A percentile compares a stretch with the other conserved stretches of the same genome.
Evolutionary conservation across 1,140 invertebrate species (phyloP).

Genomic region (Globodera rostochiensis): DNA sequence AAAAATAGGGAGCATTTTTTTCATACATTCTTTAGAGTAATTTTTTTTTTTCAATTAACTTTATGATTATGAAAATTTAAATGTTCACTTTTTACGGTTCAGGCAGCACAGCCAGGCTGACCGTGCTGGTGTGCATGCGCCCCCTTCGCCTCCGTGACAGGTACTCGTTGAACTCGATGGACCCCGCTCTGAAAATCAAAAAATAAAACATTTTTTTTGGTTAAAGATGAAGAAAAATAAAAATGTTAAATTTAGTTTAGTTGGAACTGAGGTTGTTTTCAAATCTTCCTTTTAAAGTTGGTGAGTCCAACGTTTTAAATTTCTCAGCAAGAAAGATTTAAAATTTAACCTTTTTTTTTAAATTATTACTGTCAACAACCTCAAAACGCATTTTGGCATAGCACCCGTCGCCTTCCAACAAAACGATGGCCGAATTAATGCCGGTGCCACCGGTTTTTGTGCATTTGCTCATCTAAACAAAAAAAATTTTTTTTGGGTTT

Average conservation of each 20-base stretch:
- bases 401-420: constrained; percentile 44
- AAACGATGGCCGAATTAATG: constrained; percentile 56
- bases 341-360: neutral
- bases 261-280: no score
- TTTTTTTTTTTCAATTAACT: no score
- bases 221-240: neutral
- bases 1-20: no score
- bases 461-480: neutral
- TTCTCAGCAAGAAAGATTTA: neutral
- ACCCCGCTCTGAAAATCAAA: constrained; percentile 75
- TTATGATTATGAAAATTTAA: no score
- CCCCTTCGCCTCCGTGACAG: constrained; percentile 80
- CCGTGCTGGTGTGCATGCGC: constrained; percentile 91
- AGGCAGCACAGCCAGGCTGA: constrained; percentile 82
- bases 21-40: no score
- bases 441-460: constrained; percentile 35
- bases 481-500: no score
- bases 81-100: constrained; percentile 75
- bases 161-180: constrained; percentile 91
- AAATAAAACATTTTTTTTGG: neutral
- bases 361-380: constrained; percentile 59
- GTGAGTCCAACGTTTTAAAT: neutral
- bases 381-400: constrained; percentile 75
- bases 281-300: no score
- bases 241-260: neutral